These are phyloP conservation scores for Ophion slaviceki DNA, from an alignment of 2,888 invertebrate genomes.

Conservation along the genomic window DNA sequence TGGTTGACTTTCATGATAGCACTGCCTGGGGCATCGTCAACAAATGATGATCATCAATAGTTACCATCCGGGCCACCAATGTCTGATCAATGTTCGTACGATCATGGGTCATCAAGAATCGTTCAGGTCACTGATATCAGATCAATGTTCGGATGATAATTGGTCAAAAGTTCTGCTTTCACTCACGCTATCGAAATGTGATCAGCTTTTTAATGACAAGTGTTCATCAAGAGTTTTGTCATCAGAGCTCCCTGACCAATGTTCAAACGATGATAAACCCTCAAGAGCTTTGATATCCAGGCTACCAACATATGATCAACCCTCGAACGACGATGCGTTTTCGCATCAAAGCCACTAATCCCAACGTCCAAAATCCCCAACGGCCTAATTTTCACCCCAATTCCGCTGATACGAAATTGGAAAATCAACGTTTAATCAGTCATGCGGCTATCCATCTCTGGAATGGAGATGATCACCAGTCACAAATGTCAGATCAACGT, in stretches of 20 bases:
- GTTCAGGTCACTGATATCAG: not conserved
- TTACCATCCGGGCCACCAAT: not conserved
- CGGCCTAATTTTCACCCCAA: too few relatives aligned
- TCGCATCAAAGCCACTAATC: not conserved
- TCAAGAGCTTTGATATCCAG: not conserved
- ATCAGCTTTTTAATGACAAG: not conserved
- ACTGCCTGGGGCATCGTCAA: not conserved
- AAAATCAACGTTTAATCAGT: too few relatives aligned
- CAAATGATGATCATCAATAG: not conserved
- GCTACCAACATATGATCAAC: not conserved
- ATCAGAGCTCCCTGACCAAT: not conserved
- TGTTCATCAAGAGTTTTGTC: not conserved
- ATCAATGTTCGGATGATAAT: not conserved
- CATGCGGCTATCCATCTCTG: too few relatives aligned
- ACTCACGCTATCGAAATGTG: not conserved
- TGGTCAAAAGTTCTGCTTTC: not conserved
- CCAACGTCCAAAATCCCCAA: not conserved
- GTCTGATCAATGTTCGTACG: not conserved
- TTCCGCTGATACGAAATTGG: too few relatives aligned
- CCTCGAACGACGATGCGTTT: not conserved
- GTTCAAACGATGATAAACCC: not conserved
- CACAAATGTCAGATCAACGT: too few relatives aligned
- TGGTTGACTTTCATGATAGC: not conserved
- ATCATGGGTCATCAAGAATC: not conserved
- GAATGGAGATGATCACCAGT: not conserved